Conservation (phyloP, 1,140 invertebrate genomes). For the Capitella teleta region DNA sequence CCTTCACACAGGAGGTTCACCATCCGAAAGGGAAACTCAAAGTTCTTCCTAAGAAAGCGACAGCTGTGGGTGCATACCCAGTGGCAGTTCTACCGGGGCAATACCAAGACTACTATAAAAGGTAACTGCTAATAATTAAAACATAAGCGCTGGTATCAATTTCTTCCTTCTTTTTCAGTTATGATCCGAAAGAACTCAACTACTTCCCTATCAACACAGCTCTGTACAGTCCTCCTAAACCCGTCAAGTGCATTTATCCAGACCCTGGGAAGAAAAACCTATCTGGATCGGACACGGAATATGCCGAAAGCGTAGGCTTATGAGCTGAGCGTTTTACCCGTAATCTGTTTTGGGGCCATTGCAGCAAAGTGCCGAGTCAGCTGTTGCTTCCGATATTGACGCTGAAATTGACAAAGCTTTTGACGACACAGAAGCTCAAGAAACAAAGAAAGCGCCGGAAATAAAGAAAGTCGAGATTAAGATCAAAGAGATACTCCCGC, state of each 20-base stretch:
- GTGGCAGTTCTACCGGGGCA: constrained; percentile 84
- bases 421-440: no score
- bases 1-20: constrained; percentile 47
- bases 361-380: no score
- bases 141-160: neutral
- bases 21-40: constrained; percentile 46
- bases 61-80: constrained; percentile 66
- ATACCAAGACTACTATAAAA: constrained; percentile 69
- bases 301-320: no score
- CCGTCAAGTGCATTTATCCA: constrained; percentile 32
- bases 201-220: constrained; percentile 86
- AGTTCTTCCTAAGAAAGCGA: constrained; percentile 42
- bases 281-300: no score
- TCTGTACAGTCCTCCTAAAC: constrained; percentile 59
- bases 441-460: no score
- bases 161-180: constrained; percentile 40
- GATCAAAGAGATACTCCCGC: no score
- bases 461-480: no score
- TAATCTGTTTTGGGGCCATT: no score
- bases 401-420: no score
- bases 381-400: no score
- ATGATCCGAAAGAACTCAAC: constrained; percentile 54
- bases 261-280: no score
- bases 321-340: no score
- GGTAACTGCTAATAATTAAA: constrained; percentile 19